Conservation (phyloP, 2,113 vertebrate species). For the Thamnophis sirtalis region DNA sequence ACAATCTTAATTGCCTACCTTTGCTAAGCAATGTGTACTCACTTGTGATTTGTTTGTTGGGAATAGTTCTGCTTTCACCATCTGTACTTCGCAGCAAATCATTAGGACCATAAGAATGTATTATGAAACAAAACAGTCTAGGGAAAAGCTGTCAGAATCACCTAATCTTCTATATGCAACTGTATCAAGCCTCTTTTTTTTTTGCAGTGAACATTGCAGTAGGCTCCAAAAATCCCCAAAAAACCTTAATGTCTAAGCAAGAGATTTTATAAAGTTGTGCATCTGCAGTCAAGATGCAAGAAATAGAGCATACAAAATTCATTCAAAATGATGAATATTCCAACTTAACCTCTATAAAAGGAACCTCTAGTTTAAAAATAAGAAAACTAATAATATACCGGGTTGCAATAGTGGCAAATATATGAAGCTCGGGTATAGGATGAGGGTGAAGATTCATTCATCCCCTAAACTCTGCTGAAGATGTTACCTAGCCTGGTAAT, state of each 20-base stretch:
- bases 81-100: constrained; percentile 11
- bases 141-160: constrained; percentile 14
- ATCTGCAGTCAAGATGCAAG: not conserved
- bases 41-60: constrained; percentile 18
- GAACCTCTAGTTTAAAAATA: not conserved
- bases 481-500: too few species aligned
- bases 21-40: constrained; percentile 21
- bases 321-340: not conserved
- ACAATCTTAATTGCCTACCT: constrained; percentile 14
- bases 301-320: not conserved
- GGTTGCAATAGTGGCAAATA: too few species aligned
- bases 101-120: constrained; percentile 3
- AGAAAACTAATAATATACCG: not conserved
- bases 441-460: too few species aligned
- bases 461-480: too few species aligned
- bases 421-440: too few species aligned
- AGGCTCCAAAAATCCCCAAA: not conserved
- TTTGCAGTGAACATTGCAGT: not conserved
- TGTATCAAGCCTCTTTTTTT: not conserved
- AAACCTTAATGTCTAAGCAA: not conserved
- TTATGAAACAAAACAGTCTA: not conserved
- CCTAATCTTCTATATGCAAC: not conserved
- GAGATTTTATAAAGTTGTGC: not conserved
- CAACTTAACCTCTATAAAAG: not conserved
- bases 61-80: constrained; percentile 19